Evolutionary conservation across 2,888 invertebrate species (phyloP).

Genomic region (Heliconius sara): DNA sequence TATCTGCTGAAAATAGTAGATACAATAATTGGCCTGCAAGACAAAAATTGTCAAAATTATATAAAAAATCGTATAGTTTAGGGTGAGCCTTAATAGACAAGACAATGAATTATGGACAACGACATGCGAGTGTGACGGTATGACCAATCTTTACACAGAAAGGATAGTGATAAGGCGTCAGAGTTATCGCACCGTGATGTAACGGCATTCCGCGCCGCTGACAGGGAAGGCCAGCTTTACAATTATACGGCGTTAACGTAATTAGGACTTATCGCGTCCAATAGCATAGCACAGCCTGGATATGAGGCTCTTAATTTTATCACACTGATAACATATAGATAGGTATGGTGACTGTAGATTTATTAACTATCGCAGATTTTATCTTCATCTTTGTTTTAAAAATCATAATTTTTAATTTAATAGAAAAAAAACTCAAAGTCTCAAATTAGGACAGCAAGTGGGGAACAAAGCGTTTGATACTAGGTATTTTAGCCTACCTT

Average conservation of each 20-base stretch:
- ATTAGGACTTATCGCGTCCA: conserved; percentile 49
- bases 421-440: too few relatives aligned
- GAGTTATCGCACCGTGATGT: conserved; percentile 58
- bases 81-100: conserved; percentile 47
- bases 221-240: conserved; percentile 51
- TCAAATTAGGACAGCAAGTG: too few relatives aligned
- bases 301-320: conserved; percentile 5
- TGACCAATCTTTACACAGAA: conserved; percentile 60
- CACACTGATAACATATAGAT: background rate
- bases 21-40: too few relatives aligned
- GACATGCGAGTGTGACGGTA: conserved; percentile 51
- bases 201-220: conserved; percentile 53
- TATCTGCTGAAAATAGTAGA: too few relatives aligned
- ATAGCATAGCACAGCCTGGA: conserved; percentile 13
- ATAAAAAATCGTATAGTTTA: conserved; percentile 28
- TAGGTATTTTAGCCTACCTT: too few relatives aligned
- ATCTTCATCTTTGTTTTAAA: background rate
- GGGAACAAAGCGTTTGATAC: too few relatives aligned
- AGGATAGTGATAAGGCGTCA: conserved; percentile 62
- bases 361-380: background rate
- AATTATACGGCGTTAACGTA: conserved; percentile 49
- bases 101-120: conserved; percentile 48
- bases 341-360: background rate
- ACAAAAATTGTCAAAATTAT: background rate
- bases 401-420: background rate